Evolutionary conservation across 2,888 invertebrate genomes (phyloP).

Genomic region (Trachelus tabidus): DNA sequence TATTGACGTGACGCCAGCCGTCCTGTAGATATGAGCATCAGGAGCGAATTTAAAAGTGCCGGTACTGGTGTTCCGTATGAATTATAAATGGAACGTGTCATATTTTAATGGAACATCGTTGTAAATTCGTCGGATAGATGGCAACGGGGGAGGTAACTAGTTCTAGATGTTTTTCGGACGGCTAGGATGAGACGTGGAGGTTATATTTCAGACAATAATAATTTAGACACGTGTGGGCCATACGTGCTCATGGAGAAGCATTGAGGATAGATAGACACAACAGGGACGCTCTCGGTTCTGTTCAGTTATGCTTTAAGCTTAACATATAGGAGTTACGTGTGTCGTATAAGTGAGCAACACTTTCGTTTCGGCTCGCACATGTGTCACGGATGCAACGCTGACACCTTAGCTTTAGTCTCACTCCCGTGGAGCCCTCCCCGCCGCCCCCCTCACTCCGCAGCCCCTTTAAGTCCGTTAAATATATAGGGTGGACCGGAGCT

Average conservation of each 20-base stretch:
- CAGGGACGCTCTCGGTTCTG: conserved; percentile 38
- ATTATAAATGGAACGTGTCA: conserved; percentile 41
- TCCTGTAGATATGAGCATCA: not conserved
- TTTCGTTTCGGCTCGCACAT: conserved; percentile 28
- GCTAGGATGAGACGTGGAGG: conserved; percentile 23
- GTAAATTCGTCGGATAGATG: conserved; percentile 29
- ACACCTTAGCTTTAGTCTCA: conserved; percentile 23
- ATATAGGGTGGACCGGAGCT: conserved; percentile 10
- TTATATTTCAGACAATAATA: conserved; percentile 61
- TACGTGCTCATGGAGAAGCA: conserved; percentile 48
- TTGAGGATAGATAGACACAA: conserved; percentile 54
- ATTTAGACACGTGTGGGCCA: conserved; percentile 62
- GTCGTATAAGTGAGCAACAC: conserved; percentile 4
- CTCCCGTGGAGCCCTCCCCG: not conserved
- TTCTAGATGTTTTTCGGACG: conserved; percentile 33
- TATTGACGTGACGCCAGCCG: not conserved
- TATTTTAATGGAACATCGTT: conserved; percentile 51
- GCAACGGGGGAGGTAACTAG: conserved; percentile 35
- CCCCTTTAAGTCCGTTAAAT: conserved; percentile 7
- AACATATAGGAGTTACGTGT: conserved; percentile 14
- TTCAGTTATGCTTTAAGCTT: conserved; percentile 37
- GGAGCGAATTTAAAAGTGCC: conserved; percentile 8
- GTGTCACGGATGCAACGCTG: conserved; percentile 26
- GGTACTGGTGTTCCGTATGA: conserved; percentile 17
- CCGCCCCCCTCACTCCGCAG: not conserved